Percentiles rank a stretch among this genome's conserved stretches.
phyloP scores from a whole-genome alignment of 2,797 vertebrate genomes.

The Bovichtus variegatus region DNA sequence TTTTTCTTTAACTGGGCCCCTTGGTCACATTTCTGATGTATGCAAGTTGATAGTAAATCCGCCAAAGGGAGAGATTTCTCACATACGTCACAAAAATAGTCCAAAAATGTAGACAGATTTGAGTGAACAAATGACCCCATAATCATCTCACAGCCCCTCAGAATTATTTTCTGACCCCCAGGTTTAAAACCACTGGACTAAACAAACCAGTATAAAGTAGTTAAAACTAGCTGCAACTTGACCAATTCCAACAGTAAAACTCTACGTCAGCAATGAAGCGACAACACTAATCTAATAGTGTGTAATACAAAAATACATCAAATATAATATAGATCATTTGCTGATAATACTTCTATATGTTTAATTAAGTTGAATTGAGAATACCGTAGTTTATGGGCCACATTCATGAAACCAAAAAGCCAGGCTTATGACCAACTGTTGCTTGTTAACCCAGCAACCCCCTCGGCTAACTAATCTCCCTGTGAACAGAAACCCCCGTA shows the following conservation, averaged over 20 bases:
- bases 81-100: too few relatives aligned
- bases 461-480: not conserved
- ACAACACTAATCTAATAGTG: not conserved
- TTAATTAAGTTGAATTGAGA: too few relatives aligned
- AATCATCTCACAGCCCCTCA: not conserved
- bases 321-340: too few relatives aligned
- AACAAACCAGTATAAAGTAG: not conserved
- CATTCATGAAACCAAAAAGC: not conserved
- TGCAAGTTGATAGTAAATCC: too few relatives aligned
- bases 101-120: not conserved
- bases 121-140: accelerated
- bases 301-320: not conserved
- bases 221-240: not conserved
- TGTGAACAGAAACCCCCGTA: not conserved
- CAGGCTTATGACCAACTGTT: not conserved
- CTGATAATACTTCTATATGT: not conserved
- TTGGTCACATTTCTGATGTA: too few relatives aligned
- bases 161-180: not conserved
- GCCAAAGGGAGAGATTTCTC: too few relatives aligned
- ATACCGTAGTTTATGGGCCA: too few relatives aligned
- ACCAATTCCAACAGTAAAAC: not conserved
- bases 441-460: not conserved
- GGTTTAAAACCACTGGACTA: not conserved
- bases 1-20: too few relatives aligned
- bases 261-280: not conserved